A percentile compares a stretch with the other conserved stretches of the same genome.
These are phyloP conservation scores for Diabrotica virgifera DNA, from an alignment of 1,140 invertebrate species.

Conservation along the genomic window DNA sequence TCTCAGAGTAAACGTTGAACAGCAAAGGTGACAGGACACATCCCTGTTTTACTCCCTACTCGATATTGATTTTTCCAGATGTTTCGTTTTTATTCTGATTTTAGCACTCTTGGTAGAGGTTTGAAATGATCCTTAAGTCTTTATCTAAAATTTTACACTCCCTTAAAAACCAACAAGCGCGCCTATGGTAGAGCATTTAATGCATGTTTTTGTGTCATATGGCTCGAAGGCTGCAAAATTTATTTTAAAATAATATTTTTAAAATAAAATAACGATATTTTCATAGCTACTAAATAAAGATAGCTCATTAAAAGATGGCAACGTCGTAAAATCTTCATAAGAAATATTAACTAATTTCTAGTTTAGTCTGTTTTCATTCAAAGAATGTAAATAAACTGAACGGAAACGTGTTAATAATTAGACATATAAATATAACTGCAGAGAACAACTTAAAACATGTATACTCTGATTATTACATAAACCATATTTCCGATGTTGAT, in stretches of 20 bases:
- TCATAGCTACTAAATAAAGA: constrained; percentile 1
- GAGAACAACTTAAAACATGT: constrained; percentile 29
- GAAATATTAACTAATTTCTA: constrained; percentile 20
- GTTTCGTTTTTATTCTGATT: too few species aligned
- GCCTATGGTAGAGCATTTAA: not conserved
- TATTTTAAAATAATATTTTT: constrained; percentile 28
- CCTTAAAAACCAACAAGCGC: too few species aligned
- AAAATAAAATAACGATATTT: constrained; percentile 24
- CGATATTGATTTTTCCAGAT: too few species aligned
- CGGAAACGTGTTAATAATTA: constrained; percentile 26
- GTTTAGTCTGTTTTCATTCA: constrained; percentile 30
- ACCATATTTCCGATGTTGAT: constrained; percentile 34
- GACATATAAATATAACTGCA: constrained; percentile 29
- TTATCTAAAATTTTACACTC: too few species aligned
- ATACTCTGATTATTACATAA: constrained; percentile 27
- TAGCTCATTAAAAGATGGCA: constrained; percentile 5
- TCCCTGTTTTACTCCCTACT: too few species aligned
- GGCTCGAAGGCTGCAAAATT: constrained; percentile 11
- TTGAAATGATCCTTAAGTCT: too few species aligned
- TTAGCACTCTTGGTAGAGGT: too few species aligned
- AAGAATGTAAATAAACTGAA: constrained; percentile 26
- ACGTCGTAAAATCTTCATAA: constrained; percentile 15
- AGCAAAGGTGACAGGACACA: too few species aligned
- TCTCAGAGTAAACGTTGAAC: too few species aligned
- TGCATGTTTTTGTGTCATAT: constrained; percentile 28